Evolutionary conservation across 2,797 vertebrate species (phyloP), one percentile per base, ranked within the genome.

Genomic region (Aulostomus chinensis): DNA sequence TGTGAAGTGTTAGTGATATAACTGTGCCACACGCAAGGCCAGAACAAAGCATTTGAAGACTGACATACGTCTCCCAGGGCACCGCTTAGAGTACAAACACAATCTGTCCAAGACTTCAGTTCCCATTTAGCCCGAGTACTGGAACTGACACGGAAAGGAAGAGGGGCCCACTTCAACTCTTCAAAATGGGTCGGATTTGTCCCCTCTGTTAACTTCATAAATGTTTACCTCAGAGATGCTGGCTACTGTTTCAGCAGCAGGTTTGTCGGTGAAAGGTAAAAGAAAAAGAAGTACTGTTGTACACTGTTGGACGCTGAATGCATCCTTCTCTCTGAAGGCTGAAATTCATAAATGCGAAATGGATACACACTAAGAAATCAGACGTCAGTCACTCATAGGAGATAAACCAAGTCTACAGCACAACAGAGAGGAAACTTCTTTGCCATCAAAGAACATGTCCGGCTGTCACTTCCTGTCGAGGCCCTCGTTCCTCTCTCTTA

Each of bases 1-100:
- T 75, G 78, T 68, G 73, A 54, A 74, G 64, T 57, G 81, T 77
- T 68, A 79, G 61, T 68, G 81, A 86, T 83, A 85, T 85, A 84
- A 87, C 80, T 73, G 65, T 80, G 76, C 80, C 84, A 83, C 83
- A 86, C 81, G 85, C 75, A 26, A 61, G 78, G 75, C 59, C 48
- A 41, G 58, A 58, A 78, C 77, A 75, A 78, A 78, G 72, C 71
- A 38, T 69, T 69, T 77, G 67, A 70, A 78, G 70, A 70, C 58
- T 73, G 71, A 82, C 80, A 76, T 82, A 69, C 49, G 39, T 82
- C 64, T 84, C 80, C 83, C 76, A 59, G 64, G 78, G 81, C 78
- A 67, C 61, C 65, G 83, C 78, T 85, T 52, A 72, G 76, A 72
- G 80, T 79, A 36, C 56, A 76, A 78, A 82, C 78, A 83, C 77